Conservation (phyloP, 2,113 vertebrate species). For the zebrafish (Danio rerio) region DNA sequence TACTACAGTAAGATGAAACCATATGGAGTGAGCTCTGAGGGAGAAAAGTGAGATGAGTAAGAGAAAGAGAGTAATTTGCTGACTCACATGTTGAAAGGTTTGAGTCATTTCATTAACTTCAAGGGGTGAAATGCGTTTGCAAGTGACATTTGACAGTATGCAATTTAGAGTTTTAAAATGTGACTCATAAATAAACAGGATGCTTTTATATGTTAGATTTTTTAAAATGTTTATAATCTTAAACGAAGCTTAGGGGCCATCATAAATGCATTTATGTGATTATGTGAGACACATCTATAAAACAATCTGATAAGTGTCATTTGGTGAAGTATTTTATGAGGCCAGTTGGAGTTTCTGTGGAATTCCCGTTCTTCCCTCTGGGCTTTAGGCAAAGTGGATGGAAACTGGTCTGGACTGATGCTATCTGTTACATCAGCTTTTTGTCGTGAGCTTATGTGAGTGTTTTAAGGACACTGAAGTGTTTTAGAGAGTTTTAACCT, state of each 20-base stretch:
- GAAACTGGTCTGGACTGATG: slow-evolving; percentile 44
- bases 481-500: slow-evolving; percentile 59
- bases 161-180: background rate
- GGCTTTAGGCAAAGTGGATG: slow-evolving; percentile 45
- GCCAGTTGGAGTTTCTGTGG: slow-evolving; percentile 49
- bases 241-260: background rate
- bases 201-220: background rate
- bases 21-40: slow-evolving; percentile 54
- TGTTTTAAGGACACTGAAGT: slow-evolving; percentile 18
- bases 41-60: slow-evolving; percentile 30
- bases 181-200: slow-evolving; percentile 10
- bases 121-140: background rate
- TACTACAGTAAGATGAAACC: slow-evolving; percentile 29
- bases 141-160: slow-evolving; percentile 7
- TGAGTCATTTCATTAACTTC: slow-evolving; percentile 1
- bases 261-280: background rate
- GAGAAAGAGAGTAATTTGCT: background rate
- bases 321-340: slow-evolving; percentile 2
- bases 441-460: slow-evolving; percentile 11
- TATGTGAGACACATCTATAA: background rate
- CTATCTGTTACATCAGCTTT: slow-evolving; percentile 42
- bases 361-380: slow-evolving; percentile 57
- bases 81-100: slow-evolving; percentile 2
- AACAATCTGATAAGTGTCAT: slow-evolving; percentile 38
- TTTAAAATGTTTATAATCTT: background rate